These are phyloP conservation scores for Sprattus sprattus DNA, from an alignment of 2,113 vertebrate genomes.

Conservation along the genomic window DNA sequence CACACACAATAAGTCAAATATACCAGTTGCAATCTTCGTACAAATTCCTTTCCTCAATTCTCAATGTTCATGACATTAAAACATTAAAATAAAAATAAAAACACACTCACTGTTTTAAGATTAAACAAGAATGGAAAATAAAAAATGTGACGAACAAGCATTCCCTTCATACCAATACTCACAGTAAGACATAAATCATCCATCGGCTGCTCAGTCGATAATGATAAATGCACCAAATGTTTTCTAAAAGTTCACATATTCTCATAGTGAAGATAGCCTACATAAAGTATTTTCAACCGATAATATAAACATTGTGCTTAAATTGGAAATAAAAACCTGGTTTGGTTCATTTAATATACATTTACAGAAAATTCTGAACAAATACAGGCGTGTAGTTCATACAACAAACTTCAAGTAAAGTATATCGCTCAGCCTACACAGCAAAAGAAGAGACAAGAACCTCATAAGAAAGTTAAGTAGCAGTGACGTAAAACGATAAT, in stretches of 20 bases:
- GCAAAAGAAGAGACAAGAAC: constrained; percentile 1
- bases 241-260: constrained; percentile 44
- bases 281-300: constrained; percentile 51
- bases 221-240: constrained; percentile 49
- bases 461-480: background rate
- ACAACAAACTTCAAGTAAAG: constrained; percentile 33
- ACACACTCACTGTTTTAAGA: background rate
- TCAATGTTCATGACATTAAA: background rate
- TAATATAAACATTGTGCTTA: constrained; percentile 66
- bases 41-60: background rate
- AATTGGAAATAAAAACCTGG: constrained; percentile 45
- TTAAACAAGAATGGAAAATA: background rate
- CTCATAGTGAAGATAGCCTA: constrained; percentile 54
- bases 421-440: constrained; percentile 25
- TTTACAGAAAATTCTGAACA: constrained; percentile 31
- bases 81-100: background rate
- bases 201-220: constrained; percentile 62
- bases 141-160: constrained; percentile 52
- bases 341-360: constrained; percentile 38
- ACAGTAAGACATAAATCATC: constrained; percentile 50
- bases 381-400: constrained; percentile 37
- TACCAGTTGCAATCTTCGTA: background rate
- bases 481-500: background rate
- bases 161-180: constrained; percentile 59
- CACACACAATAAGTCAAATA: background rate